These are phyloP conservation scores for Chrysopilus asiliformis DNA, from an alignment of 2,888 invertebrate species.

Conservation along the genomic window DNA sequence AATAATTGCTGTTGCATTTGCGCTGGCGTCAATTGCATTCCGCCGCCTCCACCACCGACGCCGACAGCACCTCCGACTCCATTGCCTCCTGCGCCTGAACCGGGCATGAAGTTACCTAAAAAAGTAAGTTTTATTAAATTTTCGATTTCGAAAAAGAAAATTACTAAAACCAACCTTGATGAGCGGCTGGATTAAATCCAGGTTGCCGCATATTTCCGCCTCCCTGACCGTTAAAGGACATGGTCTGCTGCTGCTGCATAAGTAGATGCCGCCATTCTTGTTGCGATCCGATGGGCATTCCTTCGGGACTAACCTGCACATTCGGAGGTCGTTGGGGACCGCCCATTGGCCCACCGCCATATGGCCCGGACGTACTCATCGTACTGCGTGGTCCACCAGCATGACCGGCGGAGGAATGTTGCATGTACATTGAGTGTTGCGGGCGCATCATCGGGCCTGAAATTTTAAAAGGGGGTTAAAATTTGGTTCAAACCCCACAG, in stretches of 20 bases:
- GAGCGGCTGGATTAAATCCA: slow-evolving; percentile 28
- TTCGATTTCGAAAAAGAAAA: background rate
- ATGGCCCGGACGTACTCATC: slow-evolving; percentile 25
- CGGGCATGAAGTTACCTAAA: slow-evolving; percentile 32
- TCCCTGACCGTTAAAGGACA: slow-evolving; percentile 22
- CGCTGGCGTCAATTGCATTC: slow-evolving; percentile 32
- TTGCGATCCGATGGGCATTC: slow-evolving; percentile 38
- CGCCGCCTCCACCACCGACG: slow-evolving; percentile 7
- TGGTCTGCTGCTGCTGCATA: slow-evolving; percentile 39
- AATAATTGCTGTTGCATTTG: slow-evolving; percentile 43
- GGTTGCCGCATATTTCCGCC: slow-evolving; percentile 28
- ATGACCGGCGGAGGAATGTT: slow-evolving; percentile 29
- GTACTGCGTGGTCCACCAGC: slow-evolving; percentile 26
- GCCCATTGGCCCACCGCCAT: slow-evolving; percentile 34
- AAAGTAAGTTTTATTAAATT: too few species aligned
- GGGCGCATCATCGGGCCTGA: slow-evolving; percentile 55
- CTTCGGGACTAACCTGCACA: slow-evolving; percentile 44
- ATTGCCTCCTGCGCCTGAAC: slow-evolving; percentile 17
- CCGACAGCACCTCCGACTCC: slow-evolving; percentile 11
- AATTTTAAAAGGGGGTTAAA: slow-evolving; percentile 7
- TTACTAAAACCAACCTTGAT: slow-evolving; percentile 13
- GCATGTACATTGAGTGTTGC: slow-evolving; percentile 44
- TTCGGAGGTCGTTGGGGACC: slow-evolving; percentile 44
- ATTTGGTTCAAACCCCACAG: background rate
- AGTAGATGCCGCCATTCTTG: slow-evolving; percentile 35